Evolutionary conservation across 2,888 invertebrate genomes (phyloP).

Genomic region (Leptopterna dolabrata): DNA sequence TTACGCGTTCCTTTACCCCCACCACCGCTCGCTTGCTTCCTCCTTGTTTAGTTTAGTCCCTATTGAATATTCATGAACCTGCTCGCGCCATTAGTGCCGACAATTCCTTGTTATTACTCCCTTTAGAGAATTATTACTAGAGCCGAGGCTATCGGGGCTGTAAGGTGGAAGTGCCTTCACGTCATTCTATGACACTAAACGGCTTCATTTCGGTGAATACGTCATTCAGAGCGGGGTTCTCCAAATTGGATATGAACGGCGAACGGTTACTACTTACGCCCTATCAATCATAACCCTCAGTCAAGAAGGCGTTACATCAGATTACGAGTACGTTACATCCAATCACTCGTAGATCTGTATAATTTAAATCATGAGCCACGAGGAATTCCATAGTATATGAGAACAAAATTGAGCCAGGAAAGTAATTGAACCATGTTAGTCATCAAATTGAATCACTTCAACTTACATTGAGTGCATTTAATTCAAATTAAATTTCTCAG

Average conservation of each 20-base stretch:
- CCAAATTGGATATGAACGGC: background rate
- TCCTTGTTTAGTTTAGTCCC: conserved; percentile 10
- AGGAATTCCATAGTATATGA: background rate
- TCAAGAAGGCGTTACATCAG: background rate
- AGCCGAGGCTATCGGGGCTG: background rate
- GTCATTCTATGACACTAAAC: background rate
- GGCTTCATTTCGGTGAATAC: background rate
- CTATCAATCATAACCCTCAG: background rate
- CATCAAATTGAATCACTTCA: too few relatives aligned
- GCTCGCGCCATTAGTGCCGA: conserved; percentile 31
- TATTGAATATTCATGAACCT: conserved; percentile 26
- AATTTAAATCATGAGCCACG: background rate
- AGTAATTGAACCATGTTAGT: too few relatives aligned
- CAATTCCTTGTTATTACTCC: conserved; percentile 42
- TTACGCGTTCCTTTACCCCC: background rate
- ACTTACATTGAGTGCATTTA: too few relatives aligned
- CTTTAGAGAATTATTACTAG: conserved; percentile 27
- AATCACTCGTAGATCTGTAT: too few relatives aligned
- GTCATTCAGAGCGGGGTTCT: background rate
- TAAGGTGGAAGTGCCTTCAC: background rate
- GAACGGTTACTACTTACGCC: background rate
- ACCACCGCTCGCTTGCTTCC: background rate
- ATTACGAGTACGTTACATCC: background rate
- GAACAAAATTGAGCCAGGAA: too few relatives aligned
- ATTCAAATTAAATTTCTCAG: too few relatives aligned